Evolutionary conservation across 2,888 invertebrate genomes (phyloP), one percentile per base, ranked within the genome.

Genomic region (Choreutis nemorana): DNA sequence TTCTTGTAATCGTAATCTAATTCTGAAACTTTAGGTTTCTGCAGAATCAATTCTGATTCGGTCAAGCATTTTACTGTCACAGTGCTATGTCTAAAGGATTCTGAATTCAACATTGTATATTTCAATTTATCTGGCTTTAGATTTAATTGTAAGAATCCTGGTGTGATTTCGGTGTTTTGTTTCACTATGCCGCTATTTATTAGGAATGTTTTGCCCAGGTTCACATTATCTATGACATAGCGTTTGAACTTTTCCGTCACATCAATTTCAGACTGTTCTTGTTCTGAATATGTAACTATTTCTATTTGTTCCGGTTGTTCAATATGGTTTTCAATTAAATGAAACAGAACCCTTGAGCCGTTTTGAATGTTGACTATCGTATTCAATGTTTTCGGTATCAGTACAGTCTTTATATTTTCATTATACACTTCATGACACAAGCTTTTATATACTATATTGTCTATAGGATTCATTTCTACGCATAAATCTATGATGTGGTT

Each of bases 321-420:
- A 2, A 67, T 47, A n/a, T 44, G 47, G 28, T 58, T 55, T 1
- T 66, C 62, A 3, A 77, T 53, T 26, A 70, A 50, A 21, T 75
- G 77, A 13, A 87, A 54, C 20, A 78, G 60, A 3, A 85, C 63
- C 61, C 81, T 84, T 26, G 70, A 65, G 6, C 87, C 86, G 34
- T 78, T 65, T 22, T 79, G 73, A 33, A 85, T 46, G 39, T 73
- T 73, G 25, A 86, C 65, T 36, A 81, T 78, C 9, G 66, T 49
- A 46, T 82, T 81, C 29, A 87, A 55, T 22, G 77, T 62, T 31
- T 79, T 66, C 26, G 83, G 75, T 33, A 85, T 66, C 31, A 83
- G 81, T 13, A 84, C 61, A 37, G 75, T 71, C 3, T 70, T 70
- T 48, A 75, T 75, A 37, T 64, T 56, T 33, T 36, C 54, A 30